Percentiles rank a stretch among this genome's conserved stretches.
These are phyloP conservation scores for Esox niger DNA, from an alignment of 2,113 vertebrate genomes.

Conservation along the genomic window DNA sequence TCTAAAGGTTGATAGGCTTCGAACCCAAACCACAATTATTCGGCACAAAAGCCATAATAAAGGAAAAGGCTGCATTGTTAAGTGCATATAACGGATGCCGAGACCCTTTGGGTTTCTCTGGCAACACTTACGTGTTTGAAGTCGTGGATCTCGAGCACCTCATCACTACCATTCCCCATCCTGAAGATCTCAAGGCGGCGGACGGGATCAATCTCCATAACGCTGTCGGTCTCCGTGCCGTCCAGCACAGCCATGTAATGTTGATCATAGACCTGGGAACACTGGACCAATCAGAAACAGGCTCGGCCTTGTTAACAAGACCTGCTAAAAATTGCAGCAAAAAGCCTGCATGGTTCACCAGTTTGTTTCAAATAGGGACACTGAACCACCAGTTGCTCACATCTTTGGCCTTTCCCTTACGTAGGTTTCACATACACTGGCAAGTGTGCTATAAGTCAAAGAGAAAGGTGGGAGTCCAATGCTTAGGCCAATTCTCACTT, in stretches of 20 bases:
- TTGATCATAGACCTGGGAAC: constrained; percentile 83
- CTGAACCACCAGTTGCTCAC: too few relatives aligned
- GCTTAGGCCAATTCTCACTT: neutral
- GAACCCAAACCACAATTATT: neutral
- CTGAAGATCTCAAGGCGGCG: constrained; percentile 83
- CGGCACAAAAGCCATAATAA: neutral
- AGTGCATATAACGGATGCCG: neutral
- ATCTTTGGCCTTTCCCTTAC: too few relatives aligned
- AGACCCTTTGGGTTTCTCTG: neutral
- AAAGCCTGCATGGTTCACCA: too few relatives aligned
- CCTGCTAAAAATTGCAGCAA: neutral
- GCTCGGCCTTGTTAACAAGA: neutral
- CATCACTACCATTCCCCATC: constrained; percentile 84
- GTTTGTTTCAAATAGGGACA: too few relatives aligned
- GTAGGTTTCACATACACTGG: too few relatives aligned
- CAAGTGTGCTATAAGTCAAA: too few relatives aligned
- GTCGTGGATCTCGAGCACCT: constrained; percentile 92
- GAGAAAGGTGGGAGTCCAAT: too few relatives aligned
- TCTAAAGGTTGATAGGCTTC: neutral
- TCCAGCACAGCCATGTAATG: constrained; percentile 85
- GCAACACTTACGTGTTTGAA: constrained; percentile 87
- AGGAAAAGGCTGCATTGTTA: neutral
- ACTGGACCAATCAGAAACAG: constrained; percentile 28
- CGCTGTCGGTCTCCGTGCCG: constrained; percentile 80
- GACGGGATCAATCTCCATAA: constrained; percentile 87